phyloP scores from a whole-genome alignment of 2,888 invertebrate species.

The Vanessa cardui region DNA sequence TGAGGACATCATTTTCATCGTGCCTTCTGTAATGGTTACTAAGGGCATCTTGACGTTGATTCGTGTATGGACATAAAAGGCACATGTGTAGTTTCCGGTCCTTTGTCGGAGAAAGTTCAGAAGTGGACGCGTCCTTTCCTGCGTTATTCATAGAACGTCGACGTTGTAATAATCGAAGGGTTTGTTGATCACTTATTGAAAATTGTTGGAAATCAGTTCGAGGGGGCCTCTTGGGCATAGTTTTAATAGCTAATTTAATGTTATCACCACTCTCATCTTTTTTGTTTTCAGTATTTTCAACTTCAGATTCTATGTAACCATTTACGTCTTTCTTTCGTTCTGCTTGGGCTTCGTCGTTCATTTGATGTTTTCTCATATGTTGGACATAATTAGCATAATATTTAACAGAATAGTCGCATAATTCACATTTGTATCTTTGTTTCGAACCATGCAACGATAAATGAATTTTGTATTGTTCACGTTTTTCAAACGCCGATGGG shows the following conservation, averaged over 20 bases:
- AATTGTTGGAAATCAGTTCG: slow-evolving; percentile 80
- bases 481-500: slow-evolving; percentile 93
- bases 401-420: slow-evolving; percentile 94
- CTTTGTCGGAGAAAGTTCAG: slow-evolving; percentile 75
- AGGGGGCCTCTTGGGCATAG: slow-evolving; percentile 69
- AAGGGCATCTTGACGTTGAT: slow-evolving; percentile 87
- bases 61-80: slow-evolving; percentile 91
- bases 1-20: slow-evolving; percentile 78
- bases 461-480: slow-evolving; percentile 92
- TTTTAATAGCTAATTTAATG: slow-evolving; percentile 75
- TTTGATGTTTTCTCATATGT: slow-evolving; percentile 90
- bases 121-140: slow-evolving; percentile 58
- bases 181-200: slow-evolving; percentile 85
- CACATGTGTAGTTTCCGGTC: slow-evolving; percentile 87
- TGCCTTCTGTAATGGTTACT: slow-evolving; percentile 90
- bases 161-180: slow-evolving; percentile 82
- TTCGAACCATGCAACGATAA: slow-evolving; percentile 91
- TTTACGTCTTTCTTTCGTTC: slow-evolving; percentile 74
- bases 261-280: slow-evolving; percentile 60
- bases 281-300: slow-evolving; percentile 56
- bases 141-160: slow-evolving; percentile 71
- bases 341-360: slow-evolving; percentile 86
- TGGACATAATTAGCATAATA: slow-evolving; percentile 93
- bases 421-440: slow-evolving; percentile 91
- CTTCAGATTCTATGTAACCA: slow-evolving; percentile 51